Evolutionary conservation across 53 echinoderm and acorn worm species (phyloP).

Genomic region (Henricia sp.): DNA sequence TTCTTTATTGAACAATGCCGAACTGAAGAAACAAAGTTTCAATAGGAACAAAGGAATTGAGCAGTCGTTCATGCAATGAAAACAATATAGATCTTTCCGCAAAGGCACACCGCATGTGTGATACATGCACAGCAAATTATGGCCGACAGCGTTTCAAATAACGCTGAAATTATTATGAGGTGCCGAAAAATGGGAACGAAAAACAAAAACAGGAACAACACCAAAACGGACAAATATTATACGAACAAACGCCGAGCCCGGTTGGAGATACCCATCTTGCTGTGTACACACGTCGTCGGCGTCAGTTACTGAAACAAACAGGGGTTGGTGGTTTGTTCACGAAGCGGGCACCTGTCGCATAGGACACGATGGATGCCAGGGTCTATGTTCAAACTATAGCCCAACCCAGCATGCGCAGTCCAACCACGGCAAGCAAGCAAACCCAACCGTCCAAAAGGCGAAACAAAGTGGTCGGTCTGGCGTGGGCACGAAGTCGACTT

Average conservation of each 20-base stretch:
- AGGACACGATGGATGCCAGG: slow-evolving; percentile 2
- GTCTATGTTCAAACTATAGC: no score
- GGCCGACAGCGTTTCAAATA: no score
- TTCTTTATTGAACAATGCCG: background rate
- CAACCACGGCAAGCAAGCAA: background rate
- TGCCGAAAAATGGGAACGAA: background rate
- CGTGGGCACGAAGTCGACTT: slow-evolving; percentile 57
- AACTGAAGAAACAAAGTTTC: no score
- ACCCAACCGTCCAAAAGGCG: background rate
- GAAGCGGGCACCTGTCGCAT: slow-evolving; percentile 33
- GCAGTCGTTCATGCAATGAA: no score
- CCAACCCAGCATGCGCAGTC: slow-evolving; percentile 31
- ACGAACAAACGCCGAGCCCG: slow-evolving; percentile 16
- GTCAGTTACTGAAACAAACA: slow-evolving; percentile 56
- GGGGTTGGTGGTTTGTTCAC: slow-evolving; percentile 8
- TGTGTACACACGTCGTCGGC: slow-evolving; percentile 45
- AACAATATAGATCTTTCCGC: no score
- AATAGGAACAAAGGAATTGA: no score
- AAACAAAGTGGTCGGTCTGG: slow-evolving; percentile 10
- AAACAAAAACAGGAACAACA: no score
- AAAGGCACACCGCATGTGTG: no score
- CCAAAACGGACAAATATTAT: slow-evolving; percentile 7
- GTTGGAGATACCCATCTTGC: slow-evolving; percentile 48
- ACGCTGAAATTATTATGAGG: no score
- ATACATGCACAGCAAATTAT: no score